Evolutionary conservation across 2,888 invertebrate species (phyloP), one percentile per base, ranked within the genome.

Genomic region (Apamea crenata): DNA sequence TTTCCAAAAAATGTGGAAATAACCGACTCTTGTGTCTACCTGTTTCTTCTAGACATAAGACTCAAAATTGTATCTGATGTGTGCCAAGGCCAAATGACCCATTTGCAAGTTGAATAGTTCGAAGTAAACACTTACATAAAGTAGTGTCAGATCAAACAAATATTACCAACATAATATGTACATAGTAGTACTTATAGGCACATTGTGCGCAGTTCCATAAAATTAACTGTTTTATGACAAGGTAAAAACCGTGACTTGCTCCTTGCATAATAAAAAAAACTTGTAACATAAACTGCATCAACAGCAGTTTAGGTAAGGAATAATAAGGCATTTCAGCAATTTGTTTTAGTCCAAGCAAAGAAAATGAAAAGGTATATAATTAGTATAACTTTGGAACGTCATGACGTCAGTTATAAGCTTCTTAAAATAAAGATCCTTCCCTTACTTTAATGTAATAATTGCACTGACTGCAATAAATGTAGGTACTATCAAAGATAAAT

Each of bases 131-230:
- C 77, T 74, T 66, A 75, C 72, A 56, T 75, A 63, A 36, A 65
- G 83, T 36, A 61, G 86, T 80, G 69, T 68, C 74, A 70, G 70
- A 78, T 77, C 80, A 86, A 86, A 86, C 80, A 84, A 50, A 74
- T 78, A 83, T 80, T 50, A 72, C 77, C 32, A 77, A 80, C 61
- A n/a, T 29, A 56, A n/a, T 68, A 76, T 29, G 36, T 74, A 76
- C 74, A 36, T 56, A 82, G 40, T 73, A 59, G 40, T 47, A 63
- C 25, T 53, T 50, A 72, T 25, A 36, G 16, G 10, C 25, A 81
- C 59, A 53, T 63, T 47, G 29, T 69, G 50, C 82, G 78, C 53
- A 78, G 71, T 84, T 74, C 50, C 29, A 63, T 77, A 75, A 44
- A 53, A 44, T 61, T 50, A 36, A 1, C 59, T 40, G 40, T 71